phyloP scores from a whole-genome alignment of 35 echinoderm and acorn worm genomes.

The Hemicentrotus pulcherrimus region DNA sequence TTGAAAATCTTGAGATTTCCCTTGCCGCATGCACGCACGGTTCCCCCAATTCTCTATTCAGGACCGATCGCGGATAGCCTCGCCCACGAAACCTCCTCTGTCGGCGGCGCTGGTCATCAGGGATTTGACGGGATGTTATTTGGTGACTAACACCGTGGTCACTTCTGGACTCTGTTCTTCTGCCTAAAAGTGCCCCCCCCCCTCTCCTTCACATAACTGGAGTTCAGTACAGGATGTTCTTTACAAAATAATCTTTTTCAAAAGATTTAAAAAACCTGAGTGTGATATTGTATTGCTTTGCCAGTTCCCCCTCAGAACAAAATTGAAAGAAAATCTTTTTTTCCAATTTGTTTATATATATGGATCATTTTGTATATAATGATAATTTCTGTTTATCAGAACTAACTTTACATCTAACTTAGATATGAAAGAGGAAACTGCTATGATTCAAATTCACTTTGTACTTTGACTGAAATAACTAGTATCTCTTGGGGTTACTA shows the following conservation, averaged over 20 bases:
- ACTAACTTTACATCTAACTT: background rate
- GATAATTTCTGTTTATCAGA: no score
- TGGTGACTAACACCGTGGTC: background rate
- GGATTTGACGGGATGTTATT: background rate
- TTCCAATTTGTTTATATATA: no score
- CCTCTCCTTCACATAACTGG: background rate
- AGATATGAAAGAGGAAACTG: background rate
- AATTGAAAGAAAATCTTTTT: no score
- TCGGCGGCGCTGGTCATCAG: background rate
- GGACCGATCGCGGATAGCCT: conserved; percentile 7
- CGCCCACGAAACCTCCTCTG: conserved; percentile 6
- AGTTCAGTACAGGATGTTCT: no score
- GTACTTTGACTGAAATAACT: background rate
- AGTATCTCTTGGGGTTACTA: no score
- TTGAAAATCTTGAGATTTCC: background rate
- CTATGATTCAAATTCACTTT: background rate
- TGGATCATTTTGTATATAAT: no score
- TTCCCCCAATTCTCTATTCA: background rate
- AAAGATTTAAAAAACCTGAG: no score
- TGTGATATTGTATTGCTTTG: no score
- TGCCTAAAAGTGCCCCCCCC: background rate
- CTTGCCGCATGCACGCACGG: background rate
- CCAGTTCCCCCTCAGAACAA: no score
- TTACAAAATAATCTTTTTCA: no score
- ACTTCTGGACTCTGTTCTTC: background rate